These are phyloP conservation scores for Sialia sialis DNA, from an alignment of 2,113 vertebrate species.

Conservation along the genomic window DNA sequence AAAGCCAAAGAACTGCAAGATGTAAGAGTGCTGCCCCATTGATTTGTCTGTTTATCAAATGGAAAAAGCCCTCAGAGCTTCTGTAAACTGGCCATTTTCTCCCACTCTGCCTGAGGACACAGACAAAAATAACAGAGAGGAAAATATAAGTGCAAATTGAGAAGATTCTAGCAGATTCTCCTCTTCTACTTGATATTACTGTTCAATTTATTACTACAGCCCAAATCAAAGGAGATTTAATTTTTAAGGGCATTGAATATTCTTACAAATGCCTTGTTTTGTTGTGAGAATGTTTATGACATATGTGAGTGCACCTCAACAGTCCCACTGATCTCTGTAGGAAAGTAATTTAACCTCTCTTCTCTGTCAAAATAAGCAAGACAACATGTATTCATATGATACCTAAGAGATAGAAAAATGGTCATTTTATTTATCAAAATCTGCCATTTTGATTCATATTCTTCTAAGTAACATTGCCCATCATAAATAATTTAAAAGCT, in stretches of 20 bases:
- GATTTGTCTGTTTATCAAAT: background rate
- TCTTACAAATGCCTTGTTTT: background rate
- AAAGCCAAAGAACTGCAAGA: background rate
- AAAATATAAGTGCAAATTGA: background rate
- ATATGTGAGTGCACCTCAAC: background rate
- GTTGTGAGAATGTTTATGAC: background rate
- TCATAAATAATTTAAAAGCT: conserved; percentile 33
- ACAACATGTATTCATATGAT: background rate
- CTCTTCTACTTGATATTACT: background rate
- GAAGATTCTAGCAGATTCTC: background rate
- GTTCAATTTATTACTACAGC: background rate
- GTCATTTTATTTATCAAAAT: background rate
- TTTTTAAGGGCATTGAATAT: background rate
- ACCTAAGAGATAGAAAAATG: background rate
- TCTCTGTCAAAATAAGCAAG: background rate
- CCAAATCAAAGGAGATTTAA: background rate
- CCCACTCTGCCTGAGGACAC: background rate
- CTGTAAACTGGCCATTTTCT: background rate
- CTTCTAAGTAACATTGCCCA: background rate
- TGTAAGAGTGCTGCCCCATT: background rate
- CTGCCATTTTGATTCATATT: background rate
- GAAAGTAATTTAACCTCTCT: background rate
- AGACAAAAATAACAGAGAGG: background rate
- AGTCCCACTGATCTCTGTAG: background rate
- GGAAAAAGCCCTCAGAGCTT: background rate